Base-by-base conservation (phyloP, 2,797 vertebrate genomes). In the Pangasius larnaudii region DNA sequence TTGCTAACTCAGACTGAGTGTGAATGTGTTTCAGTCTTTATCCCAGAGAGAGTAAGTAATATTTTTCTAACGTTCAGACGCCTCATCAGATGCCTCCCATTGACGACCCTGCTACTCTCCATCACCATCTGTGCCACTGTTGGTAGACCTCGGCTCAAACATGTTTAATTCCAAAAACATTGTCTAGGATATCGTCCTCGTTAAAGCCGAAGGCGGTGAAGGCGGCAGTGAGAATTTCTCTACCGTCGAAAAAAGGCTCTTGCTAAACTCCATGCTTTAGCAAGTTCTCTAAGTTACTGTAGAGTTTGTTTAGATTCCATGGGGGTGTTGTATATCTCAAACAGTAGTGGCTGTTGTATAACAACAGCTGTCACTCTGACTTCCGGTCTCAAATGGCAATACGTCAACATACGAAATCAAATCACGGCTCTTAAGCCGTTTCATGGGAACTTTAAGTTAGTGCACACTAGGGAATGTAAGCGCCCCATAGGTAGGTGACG, bases 321-420 rank as follows among this genome's bases (percentile, higher is more conserved):
- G 2, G 19, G n/a, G 22, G 27, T 56, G n/a, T 1, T 33, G 53
- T 36, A 33, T 9, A n/a, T 82, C 27, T 49, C n/a, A 1, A 30
- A 49, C 42, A 10, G 13, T 30, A 49, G 42, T n/a, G 11, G 36
- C 13, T 81, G 56, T 18, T 30, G 27, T 19, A 10, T 53, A 63
- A 61, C 36, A 39, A 82, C 58, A 36, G 78, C 77, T 14, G 19
- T 56, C 49, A 36, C 10, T 79, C 77, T 14, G 56, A 61, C 56
- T 81, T 61, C 79, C 79, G 39, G n/a, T 51, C 63, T 84, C 81
- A 30, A 83, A 83, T 22, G 81, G 81, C 61, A 49, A 51, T 83
- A 67, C 42, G 11, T 83, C 56, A 83, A 49, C 81, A 30, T 49
- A 49, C 9, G 22, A 61, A 81, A 81, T 61, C 56, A n/a, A 61